These are phyloP conservation scores for Gryon sp. DNA, from an alignment of 1,140 invertebrate genomes.

Conservation along the genomic window DNA sequence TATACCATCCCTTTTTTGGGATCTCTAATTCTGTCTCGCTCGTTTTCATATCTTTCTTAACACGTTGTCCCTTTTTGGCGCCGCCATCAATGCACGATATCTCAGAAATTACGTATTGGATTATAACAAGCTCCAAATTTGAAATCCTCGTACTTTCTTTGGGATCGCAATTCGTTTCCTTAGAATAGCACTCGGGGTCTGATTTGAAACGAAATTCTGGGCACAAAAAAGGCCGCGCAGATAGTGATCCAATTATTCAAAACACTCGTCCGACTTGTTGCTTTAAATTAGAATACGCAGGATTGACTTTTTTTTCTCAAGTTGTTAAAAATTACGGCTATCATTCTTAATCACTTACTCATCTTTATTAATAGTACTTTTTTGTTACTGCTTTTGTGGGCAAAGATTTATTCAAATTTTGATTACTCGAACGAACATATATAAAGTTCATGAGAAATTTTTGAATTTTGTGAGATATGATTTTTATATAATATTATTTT, in stretches of 20 bases:
- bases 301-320: conserved; percentile 11
- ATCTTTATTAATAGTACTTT: conserved; percentile 32
- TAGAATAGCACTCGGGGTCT: conserved; percentile 3
- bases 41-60: conserved; percentile 10
- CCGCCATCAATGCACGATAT: conserved; percentile 54
- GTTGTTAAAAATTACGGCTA: conserved; percentile 25
- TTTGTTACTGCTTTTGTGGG: conserved; percentile 7
- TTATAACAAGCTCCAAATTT: conserved; percentile 49
- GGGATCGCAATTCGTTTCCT: conserved; percentile 3
- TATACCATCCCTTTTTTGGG: conserved; percentile 51
- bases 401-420: conserved; percentile 17
- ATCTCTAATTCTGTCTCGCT: conserved; percentile 16
- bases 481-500: not conserved
- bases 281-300: conserved; percentile 38
- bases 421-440: conserved; percentile 20
- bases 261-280: conserved; percentile 18
- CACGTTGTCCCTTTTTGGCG: conserved; percentile 46
- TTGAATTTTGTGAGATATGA: conserved; percentile 41
- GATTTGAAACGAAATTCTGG: conserved; percentile 12
- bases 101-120: conserved; percentile 42
- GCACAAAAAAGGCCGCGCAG: conserved; percentile 1
- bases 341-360: conserved; percentile 33
- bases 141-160: conserved; percentile 13
- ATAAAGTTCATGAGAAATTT: conserved; percentile 23
- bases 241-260: conserved; percentile 56